Evolutionary conservation across 1,140 invertebrate species (phyloP).

Genomic region (Schlechtendalia chinensis): DNA sequence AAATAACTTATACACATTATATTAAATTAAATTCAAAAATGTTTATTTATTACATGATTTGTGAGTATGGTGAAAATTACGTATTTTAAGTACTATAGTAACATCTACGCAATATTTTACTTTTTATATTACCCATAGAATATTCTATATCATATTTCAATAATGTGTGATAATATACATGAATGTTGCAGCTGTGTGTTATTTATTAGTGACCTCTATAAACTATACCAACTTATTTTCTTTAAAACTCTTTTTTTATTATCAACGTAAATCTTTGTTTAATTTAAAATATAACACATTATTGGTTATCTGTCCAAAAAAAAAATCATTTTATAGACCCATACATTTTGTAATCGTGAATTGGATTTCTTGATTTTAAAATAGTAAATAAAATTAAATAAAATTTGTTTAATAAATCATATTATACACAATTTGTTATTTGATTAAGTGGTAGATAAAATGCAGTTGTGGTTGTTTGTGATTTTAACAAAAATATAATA

Average conservation of each 20-base stretch:
- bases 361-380: too few relatives aligned
- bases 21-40: neutral
- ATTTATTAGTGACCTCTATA: slow-evolving; percentile 8
- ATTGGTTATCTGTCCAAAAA: neutral
- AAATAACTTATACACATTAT: too few relatives aligned
- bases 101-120: neutral
- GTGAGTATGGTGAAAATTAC: neutral
- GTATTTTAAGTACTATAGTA: neutral
- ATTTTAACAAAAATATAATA: too few relatives aligned
- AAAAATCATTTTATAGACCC: neutral
- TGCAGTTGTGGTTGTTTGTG: too few relatives aligned
- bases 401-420: too few relatives aligned
- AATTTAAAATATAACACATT: neutral
- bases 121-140: neutral
- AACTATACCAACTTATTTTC: neutral
- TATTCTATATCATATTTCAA: slow-evolving; percentile 9
- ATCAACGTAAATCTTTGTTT: slow-evolving; percentile 17
- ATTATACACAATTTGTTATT: too few relatives aligned
- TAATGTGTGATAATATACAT: slow-evolving; percentile 3
- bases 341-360: too few relatives aligned
- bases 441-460: too few relatives aligned
- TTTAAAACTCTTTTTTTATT: neutral
- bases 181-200: slow-evolving; percentile 3
- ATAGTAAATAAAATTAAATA: too few relatives aligned
- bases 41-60: neutral